Evolutionary conservation across 2,888 invertebrate species (phyloP), one percentile per base, ranked within the genome.

Genomic region (Anoncus sp.): DNA sequence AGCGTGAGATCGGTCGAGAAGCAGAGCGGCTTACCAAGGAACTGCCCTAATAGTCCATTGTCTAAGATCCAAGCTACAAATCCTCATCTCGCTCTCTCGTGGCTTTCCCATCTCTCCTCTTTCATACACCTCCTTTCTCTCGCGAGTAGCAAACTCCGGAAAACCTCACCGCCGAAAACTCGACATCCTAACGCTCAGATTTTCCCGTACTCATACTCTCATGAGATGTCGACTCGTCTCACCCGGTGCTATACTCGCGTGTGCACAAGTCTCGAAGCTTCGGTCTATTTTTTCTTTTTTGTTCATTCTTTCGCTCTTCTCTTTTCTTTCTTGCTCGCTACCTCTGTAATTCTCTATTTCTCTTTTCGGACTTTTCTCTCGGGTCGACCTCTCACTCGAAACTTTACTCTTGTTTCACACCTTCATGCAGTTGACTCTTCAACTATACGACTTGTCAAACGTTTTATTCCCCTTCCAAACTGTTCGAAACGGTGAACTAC

Each of bases 11-110:
- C 84, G 81, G 83, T 82, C 84, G 84, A 47, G 74, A 60, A 74
- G 77, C 81, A 82, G 85, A 87, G 88, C 86, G 81, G 88, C 88
- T 89, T 89, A 89, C 86, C 84, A 63, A 84, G 77, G 83, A 87
- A 89, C 88, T 85, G 85, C 87, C 87, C 88, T 89, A 89, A 89
- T 89, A 89, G 89, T 88, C 89, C 84, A 89, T 89, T 89, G 89
- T 89, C 87, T 88, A 87, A 88, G 86, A 85, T 88, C 86, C 85
- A 80, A 85, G 83, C 78, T 82, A 83, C 83, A 83, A 83, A 83
- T 82, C 83, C 81, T 83, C 83, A 83, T 83, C 78, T 70, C 75
- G 53, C 76, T 74, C 59, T 65, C 70, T 77, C 75, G 71, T 59
- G 49, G 71, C 65, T 60, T 67, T 77, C 38, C 31, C 57, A 45